Evolutionary conservation across 2,888 invertebrate genomes (phyloP).

Genomic region (Coremacera marginata): DNA sequence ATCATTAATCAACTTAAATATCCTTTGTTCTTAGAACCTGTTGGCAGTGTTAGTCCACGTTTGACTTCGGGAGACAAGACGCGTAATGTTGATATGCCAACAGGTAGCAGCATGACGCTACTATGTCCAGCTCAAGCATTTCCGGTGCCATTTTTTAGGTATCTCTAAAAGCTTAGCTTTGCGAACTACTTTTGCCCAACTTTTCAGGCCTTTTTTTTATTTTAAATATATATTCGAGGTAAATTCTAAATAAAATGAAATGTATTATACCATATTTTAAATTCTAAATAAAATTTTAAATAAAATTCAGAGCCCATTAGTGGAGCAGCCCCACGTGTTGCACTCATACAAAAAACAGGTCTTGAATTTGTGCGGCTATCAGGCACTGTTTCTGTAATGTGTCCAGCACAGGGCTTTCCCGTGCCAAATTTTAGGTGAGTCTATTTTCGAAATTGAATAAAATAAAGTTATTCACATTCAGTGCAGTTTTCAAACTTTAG

Average conservation of each 20-base stretch:
- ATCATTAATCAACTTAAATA: neutral
- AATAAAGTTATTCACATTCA: neutral
- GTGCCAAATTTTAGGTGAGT: constrained; percentile 74
- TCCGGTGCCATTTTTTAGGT: constrained; percentile 80
- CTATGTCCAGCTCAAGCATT: constrained; percentile 78
- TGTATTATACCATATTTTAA: too few species aligned
- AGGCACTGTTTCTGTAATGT: constrained; percentile 71
- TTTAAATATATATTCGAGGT: too few species aligned
- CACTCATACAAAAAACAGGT: constrained; percentile 68
- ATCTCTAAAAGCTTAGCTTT: constrained; percentile 56
- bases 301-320: constrained; percentile 75
- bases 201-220: too few species aligned
- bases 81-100: constrained; percentile 73
- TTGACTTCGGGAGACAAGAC: constrained; percentile 78
- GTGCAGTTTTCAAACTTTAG: constrained; percentile 41
- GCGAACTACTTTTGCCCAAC: too few species aligned
- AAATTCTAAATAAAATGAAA: too few species aligned
- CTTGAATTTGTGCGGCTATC: constrained; percentile 55
- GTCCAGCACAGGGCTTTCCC: constrained; percentile 76
- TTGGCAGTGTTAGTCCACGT: constrained; percentile 73
- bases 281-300: too few species aligned
- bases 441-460: neutral
- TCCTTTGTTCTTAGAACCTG: constrained; percentile 66
- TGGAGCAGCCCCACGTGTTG: constrained; percentile 78
- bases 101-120: constrained; percentile 71